A percentile compares a stretch with the other conserved stretches of the same genome.
These are phyloP conservation scores for Nothoprocta perdicaria DNA, from an alignment of 2,113 vertebrate species.

Conservation along the genomic window DNA sequence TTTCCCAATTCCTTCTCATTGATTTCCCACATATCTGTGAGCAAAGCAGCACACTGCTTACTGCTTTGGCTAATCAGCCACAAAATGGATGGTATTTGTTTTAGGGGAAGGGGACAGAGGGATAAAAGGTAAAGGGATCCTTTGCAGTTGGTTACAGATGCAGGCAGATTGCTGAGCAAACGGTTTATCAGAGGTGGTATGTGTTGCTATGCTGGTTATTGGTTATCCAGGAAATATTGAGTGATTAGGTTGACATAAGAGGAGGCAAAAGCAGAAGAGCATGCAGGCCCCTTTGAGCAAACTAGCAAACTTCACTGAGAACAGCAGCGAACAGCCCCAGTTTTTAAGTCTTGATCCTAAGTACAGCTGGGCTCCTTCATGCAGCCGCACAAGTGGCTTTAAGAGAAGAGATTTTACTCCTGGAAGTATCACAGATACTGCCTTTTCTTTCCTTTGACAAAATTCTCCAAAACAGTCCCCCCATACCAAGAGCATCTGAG, in stretches of 20 bases:
- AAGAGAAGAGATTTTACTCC: not conserved
- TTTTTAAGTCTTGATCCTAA: not conserved
- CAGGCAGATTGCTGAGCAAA: not conserved
- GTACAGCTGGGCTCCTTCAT: not conserved
- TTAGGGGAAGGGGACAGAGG: not conserved
- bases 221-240: not conserved
- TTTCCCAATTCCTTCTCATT: not conserved
- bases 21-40: not conserved
- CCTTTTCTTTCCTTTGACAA: not conserved
- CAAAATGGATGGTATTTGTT: not conserved
- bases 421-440: fast-evolving
- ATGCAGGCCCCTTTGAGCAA: not conserved
- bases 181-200: not conserved
- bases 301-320: not conserved
- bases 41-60: not conserved
- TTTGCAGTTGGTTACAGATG: not conserved
- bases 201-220: not conserved
- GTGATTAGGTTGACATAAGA: not conserved
- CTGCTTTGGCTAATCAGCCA: not conserved
- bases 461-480: not conserved
- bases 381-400: not conserved
- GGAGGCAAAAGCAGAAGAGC: not conserved
- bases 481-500: not conserved
- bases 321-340: fast-evolving
- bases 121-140: not conserved